Base-by-base conservation (phyloP, 2,888 invertebrate species). In the Netelia fuscicornis region DNA sequence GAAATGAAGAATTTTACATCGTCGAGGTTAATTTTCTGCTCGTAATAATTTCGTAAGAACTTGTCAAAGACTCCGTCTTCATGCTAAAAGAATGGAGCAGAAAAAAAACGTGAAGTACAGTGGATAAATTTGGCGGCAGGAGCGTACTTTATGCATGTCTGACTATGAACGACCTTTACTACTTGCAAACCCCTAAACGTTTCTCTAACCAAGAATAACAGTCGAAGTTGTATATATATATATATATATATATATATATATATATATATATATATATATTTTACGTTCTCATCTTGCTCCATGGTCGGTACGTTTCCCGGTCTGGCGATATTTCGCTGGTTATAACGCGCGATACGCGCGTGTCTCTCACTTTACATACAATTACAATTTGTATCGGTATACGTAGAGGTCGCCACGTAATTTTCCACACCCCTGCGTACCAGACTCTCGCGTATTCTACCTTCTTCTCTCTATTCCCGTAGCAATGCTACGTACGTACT, bases 371-470 rank as follows among this genome's bases (percentile, higher is more conserved):
- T 88, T 88, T 90, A 88, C 89, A 90, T 90, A 89, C 89, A 88
- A 90, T 90, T 89, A 89, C 89, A 90, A 91, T 92, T 89, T 90
- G 89, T 89, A 89, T 84, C 77, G 82, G 84, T 83, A 68, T 48
- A 54, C 25, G 30, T 48, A 52, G 79, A 74, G 81, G 72, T 83
- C 42, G 72, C 64, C 76, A 81, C 85, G 86, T 88, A 87, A 86
- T 86, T 86, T 86, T 81, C 75, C 79, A 79, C 75, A 75, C 48
- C 75, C 64, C 75, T 52, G 77, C 74, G 56, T 62, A 70, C 76
- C 58, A 58, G 75, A 64, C n/a, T 37, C 37, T 37, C 42, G 64
- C 67, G 48, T 84, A 30, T 77, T 79, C 75, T 79, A 71, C 60
- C 75, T 71, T 79, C 79, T 72, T 79, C 83, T 67, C 62, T 71